A percentile compares a stretch with the other conserved stretches of the same genome.
phyloP scores from a whole-genome alignment of 2,797 vertebrate species.

The Merluccius polli region DNA sequence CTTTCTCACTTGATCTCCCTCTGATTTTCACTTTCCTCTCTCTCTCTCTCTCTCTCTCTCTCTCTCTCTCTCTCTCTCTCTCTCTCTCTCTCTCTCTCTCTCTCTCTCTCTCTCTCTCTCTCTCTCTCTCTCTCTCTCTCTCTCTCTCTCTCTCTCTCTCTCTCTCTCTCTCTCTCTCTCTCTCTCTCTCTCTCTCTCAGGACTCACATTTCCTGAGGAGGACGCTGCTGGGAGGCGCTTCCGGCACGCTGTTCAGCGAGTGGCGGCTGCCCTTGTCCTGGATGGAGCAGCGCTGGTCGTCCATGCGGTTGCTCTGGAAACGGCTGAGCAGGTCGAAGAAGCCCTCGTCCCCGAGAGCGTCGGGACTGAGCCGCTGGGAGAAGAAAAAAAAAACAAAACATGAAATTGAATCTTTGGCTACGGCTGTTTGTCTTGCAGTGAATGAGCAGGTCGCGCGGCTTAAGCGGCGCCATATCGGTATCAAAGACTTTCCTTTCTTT shows the following conservation, averaged over 20 bases:
- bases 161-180: no score
- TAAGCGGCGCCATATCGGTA: not conserved
- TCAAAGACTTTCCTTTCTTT: not conserved
- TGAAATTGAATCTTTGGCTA: not conserved
- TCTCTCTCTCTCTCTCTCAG: no score
- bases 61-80: not conserved
- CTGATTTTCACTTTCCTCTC: no score
- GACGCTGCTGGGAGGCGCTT: constrained; percentile 52
- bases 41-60: not conserved
- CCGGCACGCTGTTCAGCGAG: constrained; percentile 44
- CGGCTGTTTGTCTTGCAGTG: not conserved
- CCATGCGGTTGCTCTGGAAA: constrained; percentile 98
- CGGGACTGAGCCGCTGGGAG: constrained; percentile 76
- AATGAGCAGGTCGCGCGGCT: not conserved
- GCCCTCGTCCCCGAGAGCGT: constrained; percentile 84
- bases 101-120: no score
- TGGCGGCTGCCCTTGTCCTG: constrained; percentile 72
- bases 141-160: no score
- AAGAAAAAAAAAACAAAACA: not conserved
- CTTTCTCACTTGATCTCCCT: no score
- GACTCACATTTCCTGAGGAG: constrained; percentile 80
- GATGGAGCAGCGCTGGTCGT: constrained; percentile 90
- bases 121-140: no score
- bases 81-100: not conserved
- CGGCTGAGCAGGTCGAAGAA: constrained; percentile 95